A percentile compares a stretch with the other conserved stretches of the same genome.
Evolutionary conservation across 2,113 vertebrate species (phyloP).

Genomic region (Megaceryle torquata): DNA sequence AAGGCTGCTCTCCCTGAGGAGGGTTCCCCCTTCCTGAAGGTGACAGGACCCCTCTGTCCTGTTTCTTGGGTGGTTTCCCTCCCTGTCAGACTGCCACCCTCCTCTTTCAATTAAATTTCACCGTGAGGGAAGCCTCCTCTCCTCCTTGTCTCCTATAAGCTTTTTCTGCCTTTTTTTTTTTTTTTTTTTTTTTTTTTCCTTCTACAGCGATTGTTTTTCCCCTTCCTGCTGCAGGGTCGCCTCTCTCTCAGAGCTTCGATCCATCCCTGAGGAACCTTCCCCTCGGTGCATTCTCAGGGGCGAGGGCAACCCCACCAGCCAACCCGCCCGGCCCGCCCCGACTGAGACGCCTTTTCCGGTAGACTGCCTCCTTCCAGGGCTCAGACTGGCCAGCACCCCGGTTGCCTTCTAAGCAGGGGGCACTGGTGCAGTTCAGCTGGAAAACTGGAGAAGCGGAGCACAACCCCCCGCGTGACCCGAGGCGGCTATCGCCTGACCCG

Average conservation of each 20-base stretch:
- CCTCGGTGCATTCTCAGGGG: background rate
- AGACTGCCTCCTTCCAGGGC: background rate
- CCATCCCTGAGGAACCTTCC: background rate
- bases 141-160: background rate
- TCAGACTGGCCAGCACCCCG: fast-evolving
- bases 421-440: fast-evolving
- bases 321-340: fast-evolving
- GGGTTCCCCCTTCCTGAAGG: background rate
- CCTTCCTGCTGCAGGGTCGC: background rate
- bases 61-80: background rate
- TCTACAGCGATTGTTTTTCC: background rate
- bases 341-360: background rate
- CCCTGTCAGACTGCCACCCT: fast-evolving
- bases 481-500: fast-evolving
- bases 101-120: background rate
- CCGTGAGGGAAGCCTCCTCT: background rate
- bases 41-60: background rate
- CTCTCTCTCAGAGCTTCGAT: background rate
- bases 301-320: too few species aligned
- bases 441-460: fast-evolving
- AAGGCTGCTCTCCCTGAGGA: background rate
- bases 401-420: background rate
- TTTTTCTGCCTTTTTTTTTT: background rate
- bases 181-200: background rate
- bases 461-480: fast-evolving